Conservation (phyloP, 2,888 invertebrate genomes). For the Cataglyphis livida region DNA sequence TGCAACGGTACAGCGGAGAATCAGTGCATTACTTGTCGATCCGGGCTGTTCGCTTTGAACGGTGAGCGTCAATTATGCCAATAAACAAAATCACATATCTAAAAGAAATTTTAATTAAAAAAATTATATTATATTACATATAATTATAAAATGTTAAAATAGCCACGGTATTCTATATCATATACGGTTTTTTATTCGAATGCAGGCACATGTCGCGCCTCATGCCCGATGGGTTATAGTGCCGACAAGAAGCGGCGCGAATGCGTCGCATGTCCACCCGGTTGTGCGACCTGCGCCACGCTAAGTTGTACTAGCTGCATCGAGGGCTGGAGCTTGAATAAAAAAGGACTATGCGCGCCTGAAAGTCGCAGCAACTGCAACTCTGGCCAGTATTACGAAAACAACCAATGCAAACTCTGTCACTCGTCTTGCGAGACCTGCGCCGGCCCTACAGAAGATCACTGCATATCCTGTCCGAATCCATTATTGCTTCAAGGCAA, state of each 20-base stretch:
- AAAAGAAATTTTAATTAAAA: background rate
- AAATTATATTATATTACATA: background rate
- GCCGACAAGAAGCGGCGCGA: slow-evolving; percentile 92
- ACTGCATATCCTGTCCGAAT: slow-evolving; percentile 91
- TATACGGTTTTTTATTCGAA: background rate
- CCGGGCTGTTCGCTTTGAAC: slow-evolving; percentile 90
- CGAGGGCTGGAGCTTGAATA: slow-evolving; percentile 91
- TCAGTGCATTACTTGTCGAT: slow-evolving; percentile 93
- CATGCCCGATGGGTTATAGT: slow-evolving; percentile 92
- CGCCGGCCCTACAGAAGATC: slow-evolving; percentile 90
- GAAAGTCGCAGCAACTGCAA: slow-evolving; percentile 90
- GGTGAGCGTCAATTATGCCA: slow-evolving; percentile 85
- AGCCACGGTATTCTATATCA: background rate
- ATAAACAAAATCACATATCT: background rate
- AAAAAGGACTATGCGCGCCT: slow-evolving; percentile 91
- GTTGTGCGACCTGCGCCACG: slow-evolving; percentile 91
- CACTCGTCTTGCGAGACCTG: slow-evolving; percentile 94
- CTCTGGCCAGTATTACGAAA: slow-evolving; percentile 89
- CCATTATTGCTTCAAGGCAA: slow-evolving; percentile 91
- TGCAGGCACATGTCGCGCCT: slow-evolving; percentile 89
- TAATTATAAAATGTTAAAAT: too few species aligned
- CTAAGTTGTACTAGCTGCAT: slow-evolving; percentile 91
- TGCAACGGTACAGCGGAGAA: slow-evolving; percentile 92
- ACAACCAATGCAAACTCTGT: slow-evolving; percentile 90
- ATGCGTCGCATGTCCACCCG: slow-evolving; percentile 92